phyloP scores from a whole-genome alignment of 2,888 invertebrate genomes.

The Cabera pusaria region DNA sequence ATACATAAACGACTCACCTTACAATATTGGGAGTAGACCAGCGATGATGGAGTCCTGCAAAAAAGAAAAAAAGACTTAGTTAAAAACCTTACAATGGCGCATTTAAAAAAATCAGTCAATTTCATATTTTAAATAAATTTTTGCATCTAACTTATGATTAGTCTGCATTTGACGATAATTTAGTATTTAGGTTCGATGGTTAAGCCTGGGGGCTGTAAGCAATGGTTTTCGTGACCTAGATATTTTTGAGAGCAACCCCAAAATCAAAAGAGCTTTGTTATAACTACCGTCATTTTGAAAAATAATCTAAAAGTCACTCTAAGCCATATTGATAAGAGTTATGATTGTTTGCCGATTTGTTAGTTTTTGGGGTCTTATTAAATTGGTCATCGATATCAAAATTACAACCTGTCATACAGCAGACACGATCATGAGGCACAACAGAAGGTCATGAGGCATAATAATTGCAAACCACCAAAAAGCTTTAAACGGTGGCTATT shows the following conservation, averaged over 20 bases:
- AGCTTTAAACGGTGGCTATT: slow-evolving; percentile 22
- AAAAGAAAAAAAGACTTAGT: slow-evolving; percentile 30
- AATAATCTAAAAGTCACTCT: slow-evolving; percentile 31
- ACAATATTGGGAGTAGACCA: slow-evolving; percentile 27
- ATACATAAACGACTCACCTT: slow-evolving; percentile 46
- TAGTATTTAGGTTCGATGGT: slow-evolving; percentile 72
- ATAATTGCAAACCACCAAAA: slow-evolving; percentile 48
- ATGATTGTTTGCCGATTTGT: slow-evolving; percentile 33
- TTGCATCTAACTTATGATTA: slow-evolving; percentile 65
- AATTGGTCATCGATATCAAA: slow-evolving; percentile 56
- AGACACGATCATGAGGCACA: slow-evolving; percentile 68
- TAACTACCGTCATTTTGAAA: slow-evolving; percentile 34
- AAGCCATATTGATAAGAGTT: slow-evolving; percentile 35
- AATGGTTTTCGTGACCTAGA: slow-evolving; percentile 79
- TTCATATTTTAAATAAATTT: slow-evolving; percentile 61
- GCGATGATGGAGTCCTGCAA: slow-evolving; percentile 41
- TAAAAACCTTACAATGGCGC: slow-evolving; percentile 39
- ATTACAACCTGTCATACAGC: slow-evolving; percentile 78
- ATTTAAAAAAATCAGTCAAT: slow-evolving; percentile 47
- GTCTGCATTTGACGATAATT: slow-evolving; percentile 71
- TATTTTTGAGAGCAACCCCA: slow-evolving; percentile 64
- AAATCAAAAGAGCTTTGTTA: slow-evolving; percentile 36
- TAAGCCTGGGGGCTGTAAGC: slow-evolving; percentile 66
- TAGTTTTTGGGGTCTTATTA: slow-evolving; percentile 36
- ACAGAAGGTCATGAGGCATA: slow-evolving; percentile 68